Conservation (phyloP, 92 coral and sea anemone species). For the Scolanthus callimorphus region DNA sequence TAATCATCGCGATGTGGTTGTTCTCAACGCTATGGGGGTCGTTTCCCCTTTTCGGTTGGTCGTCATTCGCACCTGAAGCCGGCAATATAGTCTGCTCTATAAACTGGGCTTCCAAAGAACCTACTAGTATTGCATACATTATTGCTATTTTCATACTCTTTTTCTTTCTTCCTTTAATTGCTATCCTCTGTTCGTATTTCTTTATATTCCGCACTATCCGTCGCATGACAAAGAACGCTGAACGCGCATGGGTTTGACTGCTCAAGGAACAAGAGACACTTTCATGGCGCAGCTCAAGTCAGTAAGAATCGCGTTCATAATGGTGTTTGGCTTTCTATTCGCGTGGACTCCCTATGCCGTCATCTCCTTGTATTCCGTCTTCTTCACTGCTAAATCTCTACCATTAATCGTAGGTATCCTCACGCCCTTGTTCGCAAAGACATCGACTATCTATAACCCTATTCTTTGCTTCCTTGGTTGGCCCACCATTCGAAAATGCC, state of each 20-base stretch:
- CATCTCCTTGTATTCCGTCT: slow-evolving; percentile 23
- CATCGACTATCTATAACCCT: slow-evolving; percentile 43
- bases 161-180: slow-evolving; percentile 20
- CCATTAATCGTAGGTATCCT: slow-evolving; percentile 16
- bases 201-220: slow-evolving; percentile 17
- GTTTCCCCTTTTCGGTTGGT: slow-evolving; percentile 51
- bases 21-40: slow-evolving; percentile 27
- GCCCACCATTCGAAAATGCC: slow-evolving; percentile 45
- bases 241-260: slow-evolving; percentile 22
- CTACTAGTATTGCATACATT: slow-evolving; percentile 18
- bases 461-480: slow-evolving; percentile 37
- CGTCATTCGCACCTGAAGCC: slow-evolving; percentile 39
- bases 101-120: slow-evolving; percentile 17
- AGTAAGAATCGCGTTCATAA: slow-evolving; percentile 17
- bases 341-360: slow-evolving; percentile 57
- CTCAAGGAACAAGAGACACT: slow-evolving; percentile 32
- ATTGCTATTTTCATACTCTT: slow-evolving; percentile 24
- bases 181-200: slow-evolving; percentile 12
- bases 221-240: slow-evolving; percentile 33
- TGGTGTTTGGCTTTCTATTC: slow-evolving; percentile 31
- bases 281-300: slow-evolving; percentile 30
- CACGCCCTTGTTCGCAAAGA: slow-evolving; percentile 23
- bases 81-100: slow-evolving; percentile 33
- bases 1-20: slow-evolving; percentile 8
- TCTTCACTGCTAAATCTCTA: background rate